Evolutionary conservation across 2,888 invertebrate genomes (phyloP).

Genomic region (Myathropa florea): DNA sequence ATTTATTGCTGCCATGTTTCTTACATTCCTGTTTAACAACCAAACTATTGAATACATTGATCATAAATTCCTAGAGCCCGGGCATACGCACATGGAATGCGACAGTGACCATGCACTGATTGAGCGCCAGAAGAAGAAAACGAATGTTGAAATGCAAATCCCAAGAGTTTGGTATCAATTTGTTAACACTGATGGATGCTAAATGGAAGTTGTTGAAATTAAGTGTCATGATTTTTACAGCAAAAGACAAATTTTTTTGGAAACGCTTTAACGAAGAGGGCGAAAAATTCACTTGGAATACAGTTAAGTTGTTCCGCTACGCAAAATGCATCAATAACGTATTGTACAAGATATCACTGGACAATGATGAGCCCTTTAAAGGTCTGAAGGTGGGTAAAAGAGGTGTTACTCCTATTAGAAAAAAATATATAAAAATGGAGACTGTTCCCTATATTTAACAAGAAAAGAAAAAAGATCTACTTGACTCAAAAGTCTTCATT

Average conservation of each 20-base stretch:
- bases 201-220: slow-evolving; percentile 14
- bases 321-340: slow-evolving; percentile 33
- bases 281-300: slow-evolving; percentile 1
- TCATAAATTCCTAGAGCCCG: slow-evolving; percentile 37
- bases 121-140: slow-evolving; percentile 40
- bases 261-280: slow-evolving; percentile 8
- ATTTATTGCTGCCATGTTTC: slow-evolving; percentile 43
- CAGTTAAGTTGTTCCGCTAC: slow-evolving; percentile 44
- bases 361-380: slow-evolving; percentile 54
- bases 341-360: slow-evolving; percentile 42
- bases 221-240: not conserved
- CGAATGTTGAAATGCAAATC: slow-evolving; percentile 46
- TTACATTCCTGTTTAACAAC: slow-evolving; percentile 32
- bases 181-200: not conserved
- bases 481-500: not conserved
- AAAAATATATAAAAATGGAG: slow-evolving; percentile 37
- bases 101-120: slow-evolving; percentile 49
- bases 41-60: slow-evolving; percentile 21
- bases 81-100: slow-evolving; percentile 62
- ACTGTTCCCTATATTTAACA: slow-evolving; percentile 39
- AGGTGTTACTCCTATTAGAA: slow-evolving; percentile 40
- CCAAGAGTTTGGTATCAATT: slow-evolving; percentile 46
- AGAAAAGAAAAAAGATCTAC: too few species aligned
- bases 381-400: slow-evolving; percentile 40
- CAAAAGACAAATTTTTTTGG: slow-evolving; percentile 39